Conservation (phyloP, 2,888 invertebrate species). For the Eupelmus urozonus region DNA sequence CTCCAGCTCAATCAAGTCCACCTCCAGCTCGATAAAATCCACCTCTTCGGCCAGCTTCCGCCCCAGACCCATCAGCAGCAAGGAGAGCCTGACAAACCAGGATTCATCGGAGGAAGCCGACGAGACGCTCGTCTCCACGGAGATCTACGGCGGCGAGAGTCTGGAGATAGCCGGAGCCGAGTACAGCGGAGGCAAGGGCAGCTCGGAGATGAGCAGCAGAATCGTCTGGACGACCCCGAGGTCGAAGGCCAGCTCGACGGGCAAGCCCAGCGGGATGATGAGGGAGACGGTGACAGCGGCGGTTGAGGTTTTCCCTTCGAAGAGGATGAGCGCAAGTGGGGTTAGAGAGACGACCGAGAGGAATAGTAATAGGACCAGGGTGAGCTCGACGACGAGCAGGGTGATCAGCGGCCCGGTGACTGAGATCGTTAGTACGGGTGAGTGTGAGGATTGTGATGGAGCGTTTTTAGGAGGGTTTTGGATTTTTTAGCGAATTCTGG, state of each 20-base stretch:
- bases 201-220: slow-evolving; percentile 62
- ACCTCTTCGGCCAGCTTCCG: not conserved
- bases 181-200: slow-evolving; percentile 18
- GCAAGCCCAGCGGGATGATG: slow-evolving; percentile 41
- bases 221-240: slow-evolving; percentile 69
- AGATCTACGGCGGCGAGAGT: slow-evolving; percentile 65
- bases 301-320: slow-evolving; percentile 53
- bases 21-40: not conserved
- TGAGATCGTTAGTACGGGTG: slow-evolving; percentile 31
- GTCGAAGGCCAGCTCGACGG: not conserved
- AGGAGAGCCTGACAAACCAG: too few species aligned
- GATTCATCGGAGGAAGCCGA: slow-evolving; percentile 23
- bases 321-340: slow-evolving; percentile 26
- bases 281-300: slow-evolving; percentile 59
- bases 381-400: not conserved
- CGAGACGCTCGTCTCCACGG: slow-evolving; percentile 61
- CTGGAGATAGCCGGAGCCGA: not conserved
- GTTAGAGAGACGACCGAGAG: not conserved
- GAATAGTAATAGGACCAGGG: not conserved
- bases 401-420: not conserved
- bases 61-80: not conserved
- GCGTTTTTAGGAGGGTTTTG: too few species aligned
- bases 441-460: too few species aligned
- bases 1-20: not conserved
- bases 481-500: too few species aligned